Percentiles rank a stretch among this genome's conserved stretches.
phyloP scores from a whole-genome alignment of 2,113 vertebrate genomes.

The Labeo catla region DNA sequence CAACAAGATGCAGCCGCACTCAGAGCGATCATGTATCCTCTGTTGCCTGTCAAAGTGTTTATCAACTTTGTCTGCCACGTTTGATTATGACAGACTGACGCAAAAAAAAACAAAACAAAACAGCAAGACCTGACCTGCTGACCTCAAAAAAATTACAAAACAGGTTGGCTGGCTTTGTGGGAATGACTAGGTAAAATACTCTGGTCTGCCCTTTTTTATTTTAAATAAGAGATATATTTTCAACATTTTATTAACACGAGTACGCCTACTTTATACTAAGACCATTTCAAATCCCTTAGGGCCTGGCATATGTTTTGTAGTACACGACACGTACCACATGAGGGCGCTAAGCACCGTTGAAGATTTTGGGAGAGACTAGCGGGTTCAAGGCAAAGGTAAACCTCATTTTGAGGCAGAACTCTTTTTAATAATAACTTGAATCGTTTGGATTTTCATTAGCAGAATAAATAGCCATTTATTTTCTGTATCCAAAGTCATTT shows the following conservation, averaged over 20 bases:
- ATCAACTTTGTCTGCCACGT: background rate
- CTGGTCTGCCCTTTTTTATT: background rate
- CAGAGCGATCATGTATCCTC: background rate
- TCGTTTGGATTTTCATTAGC: background rate
- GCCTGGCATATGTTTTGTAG: constrained; percentile 39
- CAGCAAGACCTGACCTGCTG: background rate
- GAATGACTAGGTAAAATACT: background rate
- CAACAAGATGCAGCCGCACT: background rate
- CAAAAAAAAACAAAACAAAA: background rate
- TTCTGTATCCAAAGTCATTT: background rate
- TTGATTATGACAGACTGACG: background rate
- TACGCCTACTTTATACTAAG: background rate
- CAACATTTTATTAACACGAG: too few relatives aligned
- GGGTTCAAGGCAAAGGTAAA: background rate
- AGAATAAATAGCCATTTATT: background rate
- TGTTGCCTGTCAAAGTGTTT: background rate
- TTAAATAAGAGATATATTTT: background rate
- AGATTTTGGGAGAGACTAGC: background rate
- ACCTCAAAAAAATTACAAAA: background rate
- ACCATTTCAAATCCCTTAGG: background rate
- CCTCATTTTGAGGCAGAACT: background rate
- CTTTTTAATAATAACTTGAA: background rate
- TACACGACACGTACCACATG: constrained; percentile 30
- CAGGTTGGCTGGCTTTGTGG: background rate
- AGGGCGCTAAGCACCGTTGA: constrained; percentile 35